Evolutionary conservation across 2,888 invertebrate species (phyloP).

Genomic region (Eupithecia pulchellata): DNA sequence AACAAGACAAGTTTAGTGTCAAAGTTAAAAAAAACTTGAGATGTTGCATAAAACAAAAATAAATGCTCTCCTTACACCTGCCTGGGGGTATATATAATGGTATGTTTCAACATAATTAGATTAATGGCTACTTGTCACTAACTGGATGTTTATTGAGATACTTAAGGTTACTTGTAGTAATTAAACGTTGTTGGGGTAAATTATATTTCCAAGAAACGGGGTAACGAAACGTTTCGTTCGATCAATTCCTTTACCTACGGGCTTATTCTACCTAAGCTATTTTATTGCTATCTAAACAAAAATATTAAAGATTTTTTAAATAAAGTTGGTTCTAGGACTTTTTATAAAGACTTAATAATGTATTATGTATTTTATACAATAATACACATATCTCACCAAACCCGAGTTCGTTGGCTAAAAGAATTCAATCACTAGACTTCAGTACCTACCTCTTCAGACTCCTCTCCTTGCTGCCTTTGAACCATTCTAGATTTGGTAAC

Average conservation of each 20-base stretch:
- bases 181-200: conserved; percentile 15
- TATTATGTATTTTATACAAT: too few species aligned
- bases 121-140: conserved; percentile 51
- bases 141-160: conserved; percentile 1
- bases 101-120: conserved; percentile 46
- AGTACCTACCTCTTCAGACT: not conserved
- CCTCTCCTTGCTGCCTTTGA: not conserved
- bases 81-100: conserved; percentile 17
- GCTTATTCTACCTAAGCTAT: not conserved
- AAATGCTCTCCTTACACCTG: conserved; percentile 27
- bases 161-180: not conserved
- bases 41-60: not conserved
- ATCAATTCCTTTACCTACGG: not conserved
- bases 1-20: conserved; percentile 16
- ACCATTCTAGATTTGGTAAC: not conserved
- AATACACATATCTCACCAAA: too few species aligned
- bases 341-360: too few species aligned
- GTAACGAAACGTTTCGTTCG: not conserved
- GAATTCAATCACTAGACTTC: too few species aligned
- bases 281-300: too few species aligned
- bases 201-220: not conserved
- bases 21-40: conserved; percentile 23
- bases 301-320: too few species aligned
- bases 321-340: too few species aligned
- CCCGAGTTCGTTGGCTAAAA: too few species aligned